These are phyloP conservation scores for Tachycineta bicolor DNA, from an alignment of 2,113 vertebrate species.

Conservation along the genomic window DNA sequence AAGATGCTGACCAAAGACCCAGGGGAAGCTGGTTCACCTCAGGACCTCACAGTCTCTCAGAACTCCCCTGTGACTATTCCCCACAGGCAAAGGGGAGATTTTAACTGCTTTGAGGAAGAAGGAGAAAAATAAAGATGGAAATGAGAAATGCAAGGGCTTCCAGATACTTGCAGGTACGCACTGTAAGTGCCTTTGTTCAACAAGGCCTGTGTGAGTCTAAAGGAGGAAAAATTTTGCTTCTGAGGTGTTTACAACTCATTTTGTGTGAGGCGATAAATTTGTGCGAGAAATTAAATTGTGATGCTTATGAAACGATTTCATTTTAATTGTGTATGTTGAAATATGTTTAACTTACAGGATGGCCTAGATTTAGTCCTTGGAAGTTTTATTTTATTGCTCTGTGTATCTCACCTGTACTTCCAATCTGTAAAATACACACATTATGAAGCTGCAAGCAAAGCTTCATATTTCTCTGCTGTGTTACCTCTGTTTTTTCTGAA, in stretches of 20 bases:
- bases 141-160: background rate
- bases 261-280: background rate
- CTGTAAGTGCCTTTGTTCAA: background rate
- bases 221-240: background rate
- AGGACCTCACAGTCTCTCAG: fast-evolving
- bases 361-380: background rate
- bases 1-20: background rate
- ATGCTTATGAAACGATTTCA: background rate
- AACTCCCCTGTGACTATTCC: background rate
- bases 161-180: background rate
- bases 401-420: background rate
- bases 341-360: background rate
- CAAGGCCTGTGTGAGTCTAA: background rate
- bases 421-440: background rate
- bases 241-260: conserved; percentile 5
- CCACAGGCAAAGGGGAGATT: background rate
- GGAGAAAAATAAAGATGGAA: background rate
- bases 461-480: background rate
- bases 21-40: background rate
- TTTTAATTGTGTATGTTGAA: conserved; percentile 5
- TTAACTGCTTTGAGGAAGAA: background rate
- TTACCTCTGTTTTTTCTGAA: background rate
- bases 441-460: background rate
- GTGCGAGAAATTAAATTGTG: background rate
- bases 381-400: background rate